These are phyloP conservation scores for Oxystoma pomonae DNA, from an alignment of 2,888 invertebrate species.

Conservation along the genomic window DNA sequence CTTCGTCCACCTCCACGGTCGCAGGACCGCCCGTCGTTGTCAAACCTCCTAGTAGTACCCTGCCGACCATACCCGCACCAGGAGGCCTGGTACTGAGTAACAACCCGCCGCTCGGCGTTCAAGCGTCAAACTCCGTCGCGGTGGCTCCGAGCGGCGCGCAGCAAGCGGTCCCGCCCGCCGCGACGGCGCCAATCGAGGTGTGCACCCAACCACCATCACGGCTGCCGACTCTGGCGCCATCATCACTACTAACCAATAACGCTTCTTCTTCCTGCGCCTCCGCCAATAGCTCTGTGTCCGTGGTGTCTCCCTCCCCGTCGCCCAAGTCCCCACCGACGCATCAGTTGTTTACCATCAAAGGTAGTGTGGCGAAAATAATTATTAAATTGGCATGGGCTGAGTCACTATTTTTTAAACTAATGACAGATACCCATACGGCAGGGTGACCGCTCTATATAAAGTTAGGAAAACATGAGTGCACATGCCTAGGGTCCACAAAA, in stretches of 20 bases:
- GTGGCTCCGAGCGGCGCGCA: conserved; percentile 26
- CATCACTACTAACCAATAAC: conserved; percentile 39
- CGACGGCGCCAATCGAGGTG: conserved; percentile 42
- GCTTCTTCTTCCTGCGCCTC: conserved; percentile 27
- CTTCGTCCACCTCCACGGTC: conserved; percentile 33
- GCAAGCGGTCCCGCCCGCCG: conserved; percentile 16
- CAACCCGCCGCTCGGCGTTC: background rate
- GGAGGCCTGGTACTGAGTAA: background rate
- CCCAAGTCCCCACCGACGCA: conserved; percentile 43
- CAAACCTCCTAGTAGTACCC: background rate
- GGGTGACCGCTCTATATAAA: too few relatives aligned
- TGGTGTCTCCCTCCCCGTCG: conserved; percentile 32
- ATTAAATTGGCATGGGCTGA: too few relatives aligned
- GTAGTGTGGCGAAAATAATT: background rate
- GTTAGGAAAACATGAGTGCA: too few relatives aligned
- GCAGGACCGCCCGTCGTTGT: conserved; percentile 29
- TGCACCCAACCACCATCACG: conserved; percentile 43
- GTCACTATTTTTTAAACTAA: too few relatives aligned
- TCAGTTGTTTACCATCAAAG: conserved; percentile 46
- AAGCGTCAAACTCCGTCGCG: background rate
- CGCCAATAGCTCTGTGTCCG: conserved; percentile 38
- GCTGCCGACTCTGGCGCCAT: conserved; percentile 30
- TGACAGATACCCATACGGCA: too few relatives aligned
- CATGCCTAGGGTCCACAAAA: too few relatives aligned
- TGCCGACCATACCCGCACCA: background rate